These are phyloP conservation scores for Neolamprologus fasciatus DNA, from an alignment of 2,113 vertebrate species.

Conservation along the genomic window DNA sequence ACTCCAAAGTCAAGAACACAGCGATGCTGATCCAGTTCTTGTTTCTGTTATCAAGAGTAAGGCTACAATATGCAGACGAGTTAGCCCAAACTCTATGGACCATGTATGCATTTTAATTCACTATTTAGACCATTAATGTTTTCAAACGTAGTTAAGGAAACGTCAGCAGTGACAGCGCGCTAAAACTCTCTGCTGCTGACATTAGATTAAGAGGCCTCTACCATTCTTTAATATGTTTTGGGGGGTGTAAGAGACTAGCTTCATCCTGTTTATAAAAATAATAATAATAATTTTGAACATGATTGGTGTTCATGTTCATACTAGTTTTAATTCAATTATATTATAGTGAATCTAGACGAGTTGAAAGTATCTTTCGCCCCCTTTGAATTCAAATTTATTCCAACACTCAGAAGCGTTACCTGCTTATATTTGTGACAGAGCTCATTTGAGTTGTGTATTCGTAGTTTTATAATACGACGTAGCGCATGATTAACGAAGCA, in stretches of 20 bases:
- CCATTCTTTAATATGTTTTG: background rate
- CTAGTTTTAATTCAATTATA: background rate
- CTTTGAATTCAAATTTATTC: background rate
- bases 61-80: background rate
- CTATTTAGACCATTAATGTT: too few species aligned
- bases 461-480: rapidly evolving
- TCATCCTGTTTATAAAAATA: background rate
- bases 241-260: background rate
- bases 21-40: background rate
- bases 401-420: background rate
- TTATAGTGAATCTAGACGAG: background rate
- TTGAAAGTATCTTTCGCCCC: background rate
- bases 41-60: background rate
- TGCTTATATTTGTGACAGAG: background rate
- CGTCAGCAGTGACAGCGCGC: background rate
- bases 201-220: background rate
- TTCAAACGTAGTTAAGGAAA: background rate
- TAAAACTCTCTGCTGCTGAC: background rate
- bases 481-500: background rate
- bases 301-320: background rate
- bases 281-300: background rate
- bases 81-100: rapidly evolving
- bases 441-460: background rate
- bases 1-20: background rate
- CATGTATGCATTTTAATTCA: background rate